Evolutionary conservation across 2,888 invertebrate species (phyloP), one percentile per base, ranked within the genome.

Genomic region (Sphaeridia pumilis): DNA sequence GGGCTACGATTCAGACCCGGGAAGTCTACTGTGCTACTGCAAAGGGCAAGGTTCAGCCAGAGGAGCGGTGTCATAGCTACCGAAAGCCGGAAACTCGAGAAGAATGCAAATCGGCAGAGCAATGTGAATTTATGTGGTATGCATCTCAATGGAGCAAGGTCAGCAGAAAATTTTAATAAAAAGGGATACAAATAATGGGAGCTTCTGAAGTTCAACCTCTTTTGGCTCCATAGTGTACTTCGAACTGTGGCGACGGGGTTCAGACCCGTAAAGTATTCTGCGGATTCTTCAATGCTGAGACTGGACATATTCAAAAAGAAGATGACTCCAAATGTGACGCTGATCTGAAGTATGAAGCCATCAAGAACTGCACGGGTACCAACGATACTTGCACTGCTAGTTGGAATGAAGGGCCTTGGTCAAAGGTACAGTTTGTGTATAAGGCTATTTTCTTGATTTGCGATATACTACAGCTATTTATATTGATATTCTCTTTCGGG

Each of bases 101-200:
- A 26, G 71, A 78, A 3, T 92, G 92, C 66, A 76, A 78, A 28
- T 70, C 73, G 1, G 67, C 70, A 12, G 71, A 75, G 25, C 77
- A 79, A 0, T 93, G 92, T 70, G 77, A 83, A 55, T 80, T 78
- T 66, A 80, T 83, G 69, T 95, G 93, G 94, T 89, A 87, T 67
- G 78, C 86, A 2, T 83, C 87, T 0, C 86, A 90, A 66, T 97
- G 95, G 97, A 85, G 87, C 69, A 83, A 84, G 73, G 87, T 87
- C n/a, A n/a, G n/a, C n/a, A n/a, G n/a, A n/a, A n/a, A n/a, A n/a
- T n/a, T n/a, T n/a, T n/a, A n/a, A n/a, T n/a, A n/a, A n/a, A n/a
- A n/a, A n/a, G n/a, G n/a, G n/a, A n/a, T n/a, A n/a, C n/a, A n/a
- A n/a, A n/a, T n/a, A n/a, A n/a, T n/a, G n/a, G n/a, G n/a, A n/a